These are phyloP conservation scores for Chiroxiphia lanceolata DNA, from an alignment of 2,797 vertebrate genomes.

Conservation along the genomic window DNA sequence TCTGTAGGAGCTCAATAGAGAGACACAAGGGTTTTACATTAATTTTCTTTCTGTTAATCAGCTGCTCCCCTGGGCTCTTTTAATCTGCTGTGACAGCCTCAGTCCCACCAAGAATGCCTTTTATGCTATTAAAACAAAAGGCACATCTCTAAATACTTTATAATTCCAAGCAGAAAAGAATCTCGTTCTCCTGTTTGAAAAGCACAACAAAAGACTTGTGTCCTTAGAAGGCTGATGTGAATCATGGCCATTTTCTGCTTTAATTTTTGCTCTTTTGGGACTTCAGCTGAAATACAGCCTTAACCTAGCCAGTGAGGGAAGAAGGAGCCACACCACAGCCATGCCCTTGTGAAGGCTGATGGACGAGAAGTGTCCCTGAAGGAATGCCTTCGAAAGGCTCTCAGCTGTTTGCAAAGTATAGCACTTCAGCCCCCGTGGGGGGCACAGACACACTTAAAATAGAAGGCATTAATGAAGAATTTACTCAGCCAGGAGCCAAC, in stretches of 20 bases:
- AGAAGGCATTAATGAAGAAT: slow-evolving; percentile 47
- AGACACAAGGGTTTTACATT: neutral
- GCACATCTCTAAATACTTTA: neutral
- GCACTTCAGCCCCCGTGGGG: neutral
- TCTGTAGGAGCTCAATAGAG: neutral
- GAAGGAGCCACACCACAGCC: neutral
- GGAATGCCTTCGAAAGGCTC: neutral
- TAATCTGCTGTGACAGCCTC: neutral
- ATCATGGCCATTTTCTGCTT: neutral
- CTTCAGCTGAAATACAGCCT: neutral
- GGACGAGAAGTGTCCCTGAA: neutral
- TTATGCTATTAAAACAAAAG: slow-evolving; percentile 8
- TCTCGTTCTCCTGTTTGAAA: neutral
- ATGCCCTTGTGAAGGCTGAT: neutral
- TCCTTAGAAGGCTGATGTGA: neutral
- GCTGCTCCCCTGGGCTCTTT: neutral
- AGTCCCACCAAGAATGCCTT: neutral
- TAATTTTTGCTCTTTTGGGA: neutral
- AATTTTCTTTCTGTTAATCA: neutral
- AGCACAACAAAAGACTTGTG: neutral
- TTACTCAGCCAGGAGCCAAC: neutral
- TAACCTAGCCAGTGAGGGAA: neutral
- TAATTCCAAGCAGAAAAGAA: slow-evolving; percentile 13
- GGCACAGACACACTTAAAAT: slow-evolving; percentile 10
- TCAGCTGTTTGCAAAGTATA: slow-evolving; percentile 23